phyloP scores from a whole-genome alignment of 1,140 invertebrate species.

The Apocrypta bakeri region DNA sequence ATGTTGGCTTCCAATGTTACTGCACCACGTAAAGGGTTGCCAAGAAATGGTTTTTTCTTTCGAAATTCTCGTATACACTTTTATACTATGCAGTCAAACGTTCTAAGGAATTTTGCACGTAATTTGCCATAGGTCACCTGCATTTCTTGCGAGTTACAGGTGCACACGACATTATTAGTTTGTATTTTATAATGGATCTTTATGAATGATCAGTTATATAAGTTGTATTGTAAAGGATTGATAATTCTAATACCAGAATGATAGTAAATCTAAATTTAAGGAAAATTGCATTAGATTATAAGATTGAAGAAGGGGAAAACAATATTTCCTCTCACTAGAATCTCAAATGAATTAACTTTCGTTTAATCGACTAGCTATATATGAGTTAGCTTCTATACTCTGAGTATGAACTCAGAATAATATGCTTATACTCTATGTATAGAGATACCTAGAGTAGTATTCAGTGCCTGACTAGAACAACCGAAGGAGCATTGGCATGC shows the following conservation, averaged over 20 bases:
- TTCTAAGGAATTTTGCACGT: not conserved
- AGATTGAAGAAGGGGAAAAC: too few relatives aligned
- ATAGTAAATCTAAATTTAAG: too few relatives aligned
- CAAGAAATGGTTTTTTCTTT: not conserved
- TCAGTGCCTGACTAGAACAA: too few relatives aligned
- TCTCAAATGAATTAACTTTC: conserved; percentile 26
- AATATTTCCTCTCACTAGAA: too few relatives aligned
- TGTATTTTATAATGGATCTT: not conserved
- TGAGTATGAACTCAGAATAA: too few relatives aligned
- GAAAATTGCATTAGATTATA: too few relatives aligned
- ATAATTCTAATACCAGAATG: too few relatives aligned
- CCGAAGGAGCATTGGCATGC: not conserved
- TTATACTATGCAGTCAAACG: not conserved
- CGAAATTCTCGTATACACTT: not conserved
- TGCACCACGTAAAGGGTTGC: not conserved
- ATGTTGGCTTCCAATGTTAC: conserved; percentile 1
- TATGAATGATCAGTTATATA: not conserved
- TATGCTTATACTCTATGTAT: too few relatives aligned
- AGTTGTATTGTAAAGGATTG: not conserved
- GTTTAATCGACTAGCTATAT: not conserved
- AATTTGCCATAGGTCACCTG: not conserved
- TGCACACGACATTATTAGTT: not conserved
- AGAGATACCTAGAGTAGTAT: too few relatives aligned
- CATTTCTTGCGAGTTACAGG: not conserved
- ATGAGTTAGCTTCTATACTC: too few relatives aligned